Base-by-base conservation (phyloP, 2,113 vertebrate genomes). In the Crotophaga sulcirostris region DNA sequence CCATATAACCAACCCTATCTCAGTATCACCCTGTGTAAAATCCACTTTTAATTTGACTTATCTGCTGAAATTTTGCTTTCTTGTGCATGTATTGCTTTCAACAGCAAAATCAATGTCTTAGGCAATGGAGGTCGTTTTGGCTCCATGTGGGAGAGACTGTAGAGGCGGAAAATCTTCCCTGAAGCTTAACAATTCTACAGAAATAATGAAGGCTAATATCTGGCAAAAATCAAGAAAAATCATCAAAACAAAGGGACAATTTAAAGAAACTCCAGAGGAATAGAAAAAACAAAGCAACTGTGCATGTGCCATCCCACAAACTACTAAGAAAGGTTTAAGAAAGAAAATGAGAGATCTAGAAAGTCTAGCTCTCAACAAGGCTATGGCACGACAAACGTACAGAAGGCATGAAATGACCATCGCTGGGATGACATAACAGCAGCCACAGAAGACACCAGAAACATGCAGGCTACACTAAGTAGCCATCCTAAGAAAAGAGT, bases 321-420 rank as follows among this genome's bases (percentile, higher is more conserved):
- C 21, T 51, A 19, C 45, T 51, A 64, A 52, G 52, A 33, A 77
- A 81, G 13, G 26, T 68, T 25, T 33, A 26, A 85, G 59, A 33
- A 51, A 49, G n/a, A 44, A 18, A 78, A 44, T 1, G 7, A 16
- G 63, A 68, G 51, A 69, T 62, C 7, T 18, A 38, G 33, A 34
- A 64, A 16, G 26, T 72, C n/a, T 54, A 62, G 33, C 19, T 62
- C 31, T 72, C 33, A 70, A 74, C 6, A 42, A 66, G 45, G 13
- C 24, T 56, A 36, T 20, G 24, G 33, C 13, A 45, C 3, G 8
- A n/a, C 36, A 54, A 66, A 52, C 0, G 0, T 16, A 40, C 0
- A 40, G 49, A 12, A 58, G 25, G 34, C 4, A 45, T 4, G 15
- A 59, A 56, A 68, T 10, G 26, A 18, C 40, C 44, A 34, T 24